phyloP scores from a whole-genome alignment of 2,888 invertebrate species.

The Orthosia gothica region DNA sequence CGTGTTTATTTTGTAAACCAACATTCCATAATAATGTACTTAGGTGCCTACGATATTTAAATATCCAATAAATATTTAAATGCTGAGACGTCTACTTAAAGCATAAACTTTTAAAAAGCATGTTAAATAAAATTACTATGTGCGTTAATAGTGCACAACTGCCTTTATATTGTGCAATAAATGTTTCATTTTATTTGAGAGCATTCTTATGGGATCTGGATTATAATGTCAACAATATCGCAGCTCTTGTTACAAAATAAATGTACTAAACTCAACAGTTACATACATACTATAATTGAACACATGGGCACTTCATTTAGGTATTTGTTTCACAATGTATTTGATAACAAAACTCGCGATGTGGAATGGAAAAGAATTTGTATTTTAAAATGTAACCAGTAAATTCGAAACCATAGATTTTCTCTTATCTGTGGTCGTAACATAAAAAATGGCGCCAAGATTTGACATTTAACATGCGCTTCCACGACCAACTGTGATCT shows the following conservation, averaged over 20 bases:
- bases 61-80: neutral
- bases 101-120: neutral
- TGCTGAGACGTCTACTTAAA: constrained; percentile 2
- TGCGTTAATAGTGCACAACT: constrained; percentile 18
- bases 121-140: constrained; percentile 15
- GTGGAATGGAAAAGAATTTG: neutral
- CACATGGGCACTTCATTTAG: neutral
- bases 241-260: constrained; percentile 31
- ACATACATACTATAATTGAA: constrained; percentile 44
- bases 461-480: constrained; percentile 39
- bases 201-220: constrained; percentile 29
- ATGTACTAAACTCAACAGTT: constrained; percentile 26
- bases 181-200: constrained; percentile 42
- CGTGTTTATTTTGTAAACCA: constrained; percentile 34
- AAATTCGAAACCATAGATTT: constrained; percentile 17
- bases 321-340: constrained; percentile 23
- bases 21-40: constrained; percentile 35
- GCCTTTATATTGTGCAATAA: constrained; percentile 33
- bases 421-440: constrained; percentile 12
- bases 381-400: constrained; percentile 4
- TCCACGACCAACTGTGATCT: neutral
- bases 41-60: constrained; percentile 6
- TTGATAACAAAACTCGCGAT: neutral
- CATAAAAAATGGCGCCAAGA: constrained; percentile 30
- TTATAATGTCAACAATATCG: constrained; percentile 58